These are phyloP conservation scores for Luidia sarsii DNA, from an alignment of 53 echinoderm and acorn worm genomes.

Conservation along the genomic window DNA sequence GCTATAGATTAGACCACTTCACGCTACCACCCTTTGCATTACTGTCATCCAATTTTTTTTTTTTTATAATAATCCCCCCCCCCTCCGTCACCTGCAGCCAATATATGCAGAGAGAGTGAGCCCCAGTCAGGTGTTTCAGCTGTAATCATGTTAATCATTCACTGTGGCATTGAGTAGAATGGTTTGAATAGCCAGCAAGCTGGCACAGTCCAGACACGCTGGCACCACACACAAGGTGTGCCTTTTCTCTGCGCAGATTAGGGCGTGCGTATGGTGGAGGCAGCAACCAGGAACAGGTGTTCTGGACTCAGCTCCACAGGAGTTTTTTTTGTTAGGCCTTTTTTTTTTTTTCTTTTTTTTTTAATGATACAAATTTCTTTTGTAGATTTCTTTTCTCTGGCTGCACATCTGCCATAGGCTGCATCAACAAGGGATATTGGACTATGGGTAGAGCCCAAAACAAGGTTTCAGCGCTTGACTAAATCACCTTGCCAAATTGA, in stretches of 20 bases:
- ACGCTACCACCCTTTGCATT: conserved; percentile 1
- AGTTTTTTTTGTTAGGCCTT: neutral
- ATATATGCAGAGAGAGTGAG: neutral
- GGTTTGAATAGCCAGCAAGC: conserved; percentile 52
- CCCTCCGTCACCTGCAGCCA: conserved; percentile 32
- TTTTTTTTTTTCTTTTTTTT: neutral
- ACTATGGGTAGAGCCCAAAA: no score
- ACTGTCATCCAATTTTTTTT: conserved; percentile 6
- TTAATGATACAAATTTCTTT: neutral
- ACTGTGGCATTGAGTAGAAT: conserved; percentile 60
- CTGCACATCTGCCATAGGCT: conserved; percentile 41
- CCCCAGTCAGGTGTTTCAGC: conserved; percentile 73
- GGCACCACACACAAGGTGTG: conserved; percentile 80
- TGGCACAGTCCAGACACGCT: conserved; percentile 65
- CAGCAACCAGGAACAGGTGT: conserved; percentile 50
- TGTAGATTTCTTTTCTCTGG: neutral
- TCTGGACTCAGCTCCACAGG: conserved; percentile 6
- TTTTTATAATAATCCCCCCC: conserved; percentile 1
- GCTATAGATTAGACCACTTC: neutral
- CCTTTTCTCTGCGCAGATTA: conserved; percentile 67
- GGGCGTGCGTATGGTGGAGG: conserved; percentile 7
- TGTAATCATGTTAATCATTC: conserved; percentile 88
- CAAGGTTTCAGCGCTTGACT: no score
- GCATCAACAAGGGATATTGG: conserved; percentile 14
- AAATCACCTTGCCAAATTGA: no score